phyloP scores from a whole-genome alignment of 2,797 vertebrate genomes.

The Oreonectes daqikongensis region DNA sequence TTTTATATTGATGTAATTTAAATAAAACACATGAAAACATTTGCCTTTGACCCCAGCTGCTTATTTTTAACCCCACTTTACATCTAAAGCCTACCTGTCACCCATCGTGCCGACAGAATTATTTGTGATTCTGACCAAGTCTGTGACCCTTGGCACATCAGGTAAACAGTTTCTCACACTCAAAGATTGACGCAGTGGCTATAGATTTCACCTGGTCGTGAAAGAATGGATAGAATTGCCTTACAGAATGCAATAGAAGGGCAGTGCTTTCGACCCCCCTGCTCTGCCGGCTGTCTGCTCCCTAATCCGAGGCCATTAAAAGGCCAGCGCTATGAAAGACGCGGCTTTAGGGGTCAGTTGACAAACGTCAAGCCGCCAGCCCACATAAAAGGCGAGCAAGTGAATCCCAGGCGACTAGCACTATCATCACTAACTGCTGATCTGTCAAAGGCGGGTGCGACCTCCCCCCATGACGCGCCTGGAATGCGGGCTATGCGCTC shows the following conservation, averaged over 20 bases:
- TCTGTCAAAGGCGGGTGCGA: conserved; percentile 50
- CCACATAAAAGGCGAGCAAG: conserved; percentile 53
- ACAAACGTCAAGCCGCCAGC: conserved; percentile 48
- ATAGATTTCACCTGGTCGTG: conserved; percentile 36
- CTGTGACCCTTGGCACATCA: conserved; percentile 28
- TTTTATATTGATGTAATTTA: conserved; percentile 54
- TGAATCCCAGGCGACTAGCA: conserved; percentile 47
- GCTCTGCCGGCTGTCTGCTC: conserved; percentile 26
- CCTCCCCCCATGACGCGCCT: conserved; percentile 39
- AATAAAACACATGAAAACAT: conserved; percentile 55
- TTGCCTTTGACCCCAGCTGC: conserved; percentile 48
- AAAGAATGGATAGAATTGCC: conserved; percentile 10
- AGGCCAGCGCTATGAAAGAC: conserved; percentile 50
- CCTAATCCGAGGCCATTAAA: conserved; percentile 53
- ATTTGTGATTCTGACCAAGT: conserved; percentile 29
- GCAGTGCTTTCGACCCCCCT: conserved; percentile 14
- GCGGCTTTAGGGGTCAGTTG: conserved; percentile 54
- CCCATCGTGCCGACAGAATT: conserved; percentile 37
- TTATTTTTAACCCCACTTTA: conserved; percentile 56
- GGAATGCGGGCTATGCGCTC: conserved; percentile 57
- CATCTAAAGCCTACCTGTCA: conserved; percentile 39
- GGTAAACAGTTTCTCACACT: conserved; percentile 35
- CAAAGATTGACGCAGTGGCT: background rate
- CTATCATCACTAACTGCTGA: conserved; percentile 51
- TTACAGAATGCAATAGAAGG: background rate